Base-by-base conservation (phyloP, 2,113 vertebrate species). In the Arizona elegans region DNA sequence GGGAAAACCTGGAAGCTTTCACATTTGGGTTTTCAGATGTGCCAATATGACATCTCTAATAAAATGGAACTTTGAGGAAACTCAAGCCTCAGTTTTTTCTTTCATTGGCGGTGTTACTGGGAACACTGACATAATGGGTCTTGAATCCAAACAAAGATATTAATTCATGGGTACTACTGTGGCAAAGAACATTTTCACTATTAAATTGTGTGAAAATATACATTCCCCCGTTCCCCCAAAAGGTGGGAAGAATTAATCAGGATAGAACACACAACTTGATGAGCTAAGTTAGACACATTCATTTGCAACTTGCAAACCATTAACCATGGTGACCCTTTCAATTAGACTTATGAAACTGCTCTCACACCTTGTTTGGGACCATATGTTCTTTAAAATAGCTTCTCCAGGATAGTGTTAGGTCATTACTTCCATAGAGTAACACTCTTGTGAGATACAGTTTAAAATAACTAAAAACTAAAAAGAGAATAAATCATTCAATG, bases 281-380 rank as follows among this genome's bases (percentile, higher is more conserved):
- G 91, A 0, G 26, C 95, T 92, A 86, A 59, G 1, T 94, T 88
- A 88, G 87, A 94, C 88, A 86, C 95, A 94, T 95, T 96, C 96
- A 97, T 97, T 96, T 97, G 95, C 92, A 2, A 65, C 85, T 93
- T 95, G 95, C 94, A 96, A 93, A 94, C 95, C 93, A 96, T 97
- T 97, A 97, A 95, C 95, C 93, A 65, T 62, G 93, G 92, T 54
- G 11, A 91, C 92, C 95, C 88, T 93, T 43, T 96, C 96, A 96
- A 96, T 96, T 97, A 96, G 96, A 93, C 94, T 93, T 90, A 94
- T 93, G 92, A 96, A 94, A 93, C 94, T 70, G 15, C 89, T 0
- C 26, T 86, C 94, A 93, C 19, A 1, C 87, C 93, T 91, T 52
- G 85, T 59, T 50, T 91, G 91, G 94, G 93, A 91, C 88, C 8